Evolutionary conservation across 2,888 invertebrate genomes (phyloP), one percentile per base, ranked within the genome.

Genomic region (Linyphia triangularis): DNA sequence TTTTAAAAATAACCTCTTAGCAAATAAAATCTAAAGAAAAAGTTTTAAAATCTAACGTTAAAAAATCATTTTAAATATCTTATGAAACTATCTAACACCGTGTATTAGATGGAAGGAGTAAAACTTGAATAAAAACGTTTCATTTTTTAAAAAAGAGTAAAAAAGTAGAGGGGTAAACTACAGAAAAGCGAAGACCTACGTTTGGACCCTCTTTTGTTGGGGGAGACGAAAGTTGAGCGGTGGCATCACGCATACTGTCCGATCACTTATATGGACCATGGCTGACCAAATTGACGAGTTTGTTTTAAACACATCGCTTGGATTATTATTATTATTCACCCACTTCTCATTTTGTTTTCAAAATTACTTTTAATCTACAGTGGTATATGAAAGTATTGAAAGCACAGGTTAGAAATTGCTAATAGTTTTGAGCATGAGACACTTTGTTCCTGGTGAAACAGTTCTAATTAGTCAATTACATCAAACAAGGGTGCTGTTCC

Each of bases 71-170:
- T 22, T 22, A 24, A 26, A 43, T n/a, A 24, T 24, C 43, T 70
- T 73, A 73, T 57, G 57, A 73, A 73, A 73, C 30, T 59, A 73
- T 57, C 73, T 57, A 73, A 57, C 57, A 19, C 10, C 43, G 51
- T 51, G 9, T 43, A 28, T 73, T 57, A 59, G 57, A 73, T 43
- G n/a, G 73, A 73, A 30, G 30, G 19, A 28, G 43, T 51, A 77
- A 77, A 24, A 22, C 61, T 26, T 22, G 65, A 78, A 78, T 78
- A 67, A 78, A 78, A 78, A 78, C 63, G 26, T 33, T 61, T 16
- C 33, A 33, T 30, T 69, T 63, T 10, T 63, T 28, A 37, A 59
- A 77, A 77, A 77, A 77, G 77, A 63, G 77, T 77, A 77, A 77
- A 77, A 77, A 77, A 70, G 70, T 70, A 37, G 33, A 70, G 70